Conservation (phyloP, 2,113 vertebrate genomes). For the Scytalopus superciliaris region DNA sequence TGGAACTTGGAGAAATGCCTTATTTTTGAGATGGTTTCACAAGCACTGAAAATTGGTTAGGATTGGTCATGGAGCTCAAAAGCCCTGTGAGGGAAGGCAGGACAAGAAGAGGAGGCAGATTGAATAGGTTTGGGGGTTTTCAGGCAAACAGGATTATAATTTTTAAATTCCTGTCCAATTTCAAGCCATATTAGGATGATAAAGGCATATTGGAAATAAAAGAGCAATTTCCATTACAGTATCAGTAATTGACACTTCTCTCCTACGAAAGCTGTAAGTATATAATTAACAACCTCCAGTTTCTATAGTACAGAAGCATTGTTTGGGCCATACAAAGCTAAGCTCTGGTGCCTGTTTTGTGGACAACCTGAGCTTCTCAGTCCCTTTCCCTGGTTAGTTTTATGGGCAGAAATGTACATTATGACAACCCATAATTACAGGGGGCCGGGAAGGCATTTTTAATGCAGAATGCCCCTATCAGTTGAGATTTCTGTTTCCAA, state of each 20-base stretch:
- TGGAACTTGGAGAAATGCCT: not conserved
- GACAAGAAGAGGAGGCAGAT: not conserved
- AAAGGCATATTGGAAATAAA: not conserved
- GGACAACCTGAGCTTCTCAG: not conserved
- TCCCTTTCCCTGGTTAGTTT: not conserved
- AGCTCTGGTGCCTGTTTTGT: not conserved
- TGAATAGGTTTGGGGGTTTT: not conserved
- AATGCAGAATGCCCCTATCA: not conserved
- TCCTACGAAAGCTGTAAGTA: not conserved
- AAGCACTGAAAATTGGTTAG: not conserved
- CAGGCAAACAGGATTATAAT: not conserved
- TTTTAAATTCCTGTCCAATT: not conserved
- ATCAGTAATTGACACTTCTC: not conserved
- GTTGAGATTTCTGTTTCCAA: slow-evolving; percentile 26
- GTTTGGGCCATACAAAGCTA: not conserved
- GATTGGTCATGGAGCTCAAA: not conserved
- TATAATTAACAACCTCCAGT: not conserved
- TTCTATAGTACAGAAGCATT: not conserved
- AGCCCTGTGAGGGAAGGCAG: not conserved
- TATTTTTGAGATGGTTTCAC: not conserved
- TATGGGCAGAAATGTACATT: not conserved
- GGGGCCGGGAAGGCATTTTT: not conserved
- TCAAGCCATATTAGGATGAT: not conserved
- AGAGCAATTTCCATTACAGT: not conserved
- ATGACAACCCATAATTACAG: not conserved